Base-by-base conservation (phyloP, 1,140 invertebrate genomes). In the Heliconius congener region DNA sequence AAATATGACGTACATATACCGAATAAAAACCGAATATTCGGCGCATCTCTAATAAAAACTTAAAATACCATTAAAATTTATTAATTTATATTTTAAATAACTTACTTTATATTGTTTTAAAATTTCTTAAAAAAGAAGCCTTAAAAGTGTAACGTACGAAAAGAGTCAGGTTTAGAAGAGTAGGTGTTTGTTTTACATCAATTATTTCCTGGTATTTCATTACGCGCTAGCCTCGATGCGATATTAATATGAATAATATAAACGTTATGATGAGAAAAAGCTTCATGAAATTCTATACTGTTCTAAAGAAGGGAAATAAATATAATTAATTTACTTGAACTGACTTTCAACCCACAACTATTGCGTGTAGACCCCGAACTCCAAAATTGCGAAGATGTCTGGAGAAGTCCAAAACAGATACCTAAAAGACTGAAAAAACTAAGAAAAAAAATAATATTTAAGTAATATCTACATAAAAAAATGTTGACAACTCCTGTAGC, bases 131-230 rank as follows among this genome's bases (percentile, higher is more conserved):
- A 8, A 55, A 55, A 55, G 5, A 19, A n/a, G 8, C 8, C 19
- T n/a, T 55, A n/a, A 55, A 55, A 0, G 18, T n/a, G 18, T 55
- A 55, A 8, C 19, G 18, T 55, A 55, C 19, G 42, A 46, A 52
- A 52, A 19, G 16, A 60, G 74, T 34, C 74, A 18, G 74, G 74
- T 60, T 37, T 76, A 73, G 50, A 76, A 74, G 39, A 71, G 72
- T 76, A 81, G 60, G 71, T 77, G 76, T 73, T 80, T 77, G 79
- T 77, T 77, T 37, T 81, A 81, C 79, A 77, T 81, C 77, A 71
- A 42, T 73, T 55, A 74, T 77, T 81, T 81, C 79, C 74, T 57
- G n/a, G 79, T 80, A 70, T 46, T 76, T 57, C 16, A 30, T 80
- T 52, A 66, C 70, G 66, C 39, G 66, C 23, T 42, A 39, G 75